Evolutionary conservation across 2,888 invertebrate genomes (phyloP).

Genomic region (Danaus chrysippus): DNA sequence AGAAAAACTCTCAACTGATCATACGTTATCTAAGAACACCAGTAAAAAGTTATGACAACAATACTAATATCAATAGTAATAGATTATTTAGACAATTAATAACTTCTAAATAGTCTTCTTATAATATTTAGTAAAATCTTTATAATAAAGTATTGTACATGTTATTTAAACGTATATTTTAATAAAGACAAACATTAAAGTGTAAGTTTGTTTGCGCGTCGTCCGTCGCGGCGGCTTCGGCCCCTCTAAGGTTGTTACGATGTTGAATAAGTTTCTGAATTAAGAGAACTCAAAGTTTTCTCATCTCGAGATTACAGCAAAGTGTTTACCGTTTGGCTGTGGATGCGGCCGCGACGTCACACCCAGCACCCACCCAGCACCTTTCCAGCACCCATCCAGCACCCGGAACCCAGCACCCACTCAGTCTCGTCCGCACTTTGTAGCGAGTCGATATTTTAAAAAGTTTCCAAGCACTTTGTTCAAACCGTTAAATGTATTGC

Average conservation of each 20-base stretch:
- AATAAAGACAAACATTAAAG: slow-evolving; percentile 65
- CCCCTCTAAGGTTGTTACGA: slow-evolving; percentile 78
- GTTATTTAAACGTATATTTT: slow-evolving; percentile 53
- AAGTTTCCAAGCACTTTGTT: slow-evolving; percentile 24
- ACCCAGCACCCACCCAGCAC: slow-evolving; percentile 19
- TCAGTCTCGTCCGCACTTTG: slow-evolving; percentile 36
- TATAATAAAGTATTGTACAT: slow-evolving; percentile 34
- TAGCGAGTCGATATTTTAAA: slow-evolving; percentile 32
- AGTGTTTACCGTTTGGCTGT: slow-evolving; percentile 80
- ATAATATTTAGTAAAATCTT: background rate
- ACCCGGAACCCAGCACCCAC: slow-evolving; percentile 15
- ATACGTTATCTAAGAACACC: no score
- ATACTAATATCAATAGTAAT: no score
- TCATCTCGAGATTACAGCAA: slow-evolving; percentile 80
- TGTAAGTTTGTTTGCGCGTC: slow-evolving; percentile 74
- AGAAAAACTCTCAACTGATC: no score
- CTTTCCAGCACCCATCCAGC: no score
- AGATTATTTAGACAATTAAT: no score
- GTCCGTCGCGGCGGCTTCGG: slow-evolving; percentile 55
- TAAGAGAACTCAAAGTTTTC: slow-evolving; percentile 81
- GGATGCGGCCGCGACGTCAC: slow-evolving; percentile 62
- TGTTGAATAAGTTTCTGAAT: slow-evolving; percentile 80
- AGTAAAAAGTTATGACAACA: no score
- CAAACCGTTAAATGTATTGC: slow-evolving; percentile 15
- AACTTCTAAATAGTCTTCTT: no score